Base-by-base conservation (phyloP, 2,113 vertebrate species). In the Aspiorhynchus laticeps region DNA sequence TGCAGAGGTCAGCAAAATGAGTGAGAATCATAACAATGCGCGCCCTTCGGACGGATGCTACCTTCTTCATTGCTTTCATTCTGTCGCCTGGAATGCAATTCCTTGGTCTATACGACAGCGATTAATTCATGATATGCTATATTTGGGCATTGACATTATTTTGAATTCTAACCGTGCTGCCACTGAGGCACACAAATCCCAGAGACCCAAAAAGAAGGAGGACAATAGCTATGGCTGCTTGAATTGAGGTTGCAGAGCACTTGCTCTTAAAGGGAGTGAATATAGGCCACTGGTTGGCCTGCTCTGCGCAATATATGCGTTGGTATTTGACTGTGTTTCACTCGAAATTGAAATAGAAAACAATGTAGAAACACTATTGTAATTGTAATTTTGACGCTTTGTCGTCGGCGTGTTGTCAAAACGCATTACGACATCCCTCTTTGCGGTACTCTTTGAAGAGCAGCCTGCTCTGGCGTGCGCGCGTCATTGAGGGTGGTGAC, bases 1-100 rank as follows among this genome's bases (percentile, higher is more conserved):
- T 85, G 51, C 77, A 80, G 63, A 71, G 48, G 76, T 38, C 85
- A 91, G 87, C 89, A 93, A 88, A 79, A 63, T 19, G 4, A 73
- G 67, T 41, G 76, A 89, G 71, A 75, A 77, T 85, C 85, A 56
- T 77, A 85, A 81, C 26, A 88, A 76, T 85, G 21, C 26, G 61
- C 63, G 31, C 80, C 33, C 61, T 76, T 71, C 33, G 48, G 65
- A 65, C 28, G 59, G 38, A 63, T 51, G 11, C 28, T 48, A 69
- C 63, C 36, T 41, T 4, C 17, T 79, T 73, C 11, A 9, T 36
- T 63, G 28, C 33, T 38, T 65, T 65, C 43, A 53, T 79, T 78
- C 61, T 56, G 74, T 78, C 26, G 56, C 36, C 15, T 31, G n/a
- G 26, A 76, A 14, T 61, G n/a, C 36, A 36, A 61, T 61, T 31